Conservation (phyloP, 2,797 vertebrate genomes). For the Sebastes trivittatus region DNA sequence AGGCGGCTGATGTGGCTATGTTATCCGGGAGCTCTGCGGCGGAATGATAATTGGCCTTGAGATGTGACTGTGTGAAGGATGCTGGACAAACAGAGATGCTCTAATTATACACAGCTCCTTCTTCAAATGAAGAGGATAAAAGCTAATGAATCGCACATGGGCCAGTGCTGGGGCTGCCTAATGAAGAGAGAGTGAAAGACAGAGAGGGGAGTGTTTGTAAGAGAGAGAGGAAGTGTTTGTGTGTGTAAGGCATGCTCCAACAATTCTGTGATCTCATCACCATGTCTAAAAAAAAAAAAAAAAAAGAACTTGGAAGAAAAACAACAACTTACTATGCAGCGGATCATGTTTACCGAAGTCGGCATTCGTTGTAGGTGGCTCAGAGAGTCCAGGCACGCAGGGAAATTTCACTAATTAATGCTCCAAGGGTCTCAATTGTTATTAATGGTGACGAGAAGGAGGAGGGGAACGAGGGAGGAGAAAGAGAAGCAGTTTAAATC, state of each 20-base stretch:
- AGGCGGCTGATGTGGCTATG: constrained; percentile 61
- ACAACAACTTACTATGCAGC: constrained; percentile 80
- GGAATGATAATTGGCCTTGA: constrained; percentile 82
- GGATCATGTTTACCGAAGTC: constrained; percentile 77
- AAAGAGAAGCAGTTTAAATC: constrained; percentile 54
- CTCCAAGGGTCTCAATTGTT: constrained; percentile 89
- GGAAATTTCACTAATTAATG: constrained; percentile 91
- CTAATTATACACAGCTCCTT: constrained; percentile 83
- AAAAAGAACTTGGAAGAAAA: constrained; percentile 52
- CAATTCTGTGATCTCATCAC: constrained; percentile 77
- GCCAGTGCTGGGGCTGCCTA: constrained; percentile 76
- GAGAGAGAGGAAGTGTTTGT: constrained; percentile 14
- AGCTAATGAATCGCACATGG: constrained; percentile 84
- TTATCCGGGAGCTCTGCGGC: constrained; percentile 61
- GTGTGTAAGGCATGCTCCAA: constrained; percentile 60
- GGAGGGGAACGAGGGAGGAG: constrained; percentile 72
- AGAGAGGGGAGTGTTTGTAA: constrained; percentile 40
- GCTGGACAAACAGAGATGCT: constrained; percentile 82
- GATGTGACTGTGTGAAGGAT: constrained; percentile 77
- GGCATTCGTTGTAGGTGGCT: constrained; percentile 71
- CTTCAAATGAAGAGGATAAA: constrained; percentile 84
- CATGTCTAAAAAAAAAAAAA: constrained; percentile 47
- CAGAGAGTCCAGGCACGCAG: constrained; percentile 75
- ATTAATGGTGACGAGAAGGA: constrained; percentile 88
- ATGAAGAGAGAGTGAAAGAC: constrained; percentile 79